Evolutionary conservation across 2,888 invertebrate genomes (phyloP), one percentile per base, ranked within the genome.

Genomic region (Blera fallax): DNA sequence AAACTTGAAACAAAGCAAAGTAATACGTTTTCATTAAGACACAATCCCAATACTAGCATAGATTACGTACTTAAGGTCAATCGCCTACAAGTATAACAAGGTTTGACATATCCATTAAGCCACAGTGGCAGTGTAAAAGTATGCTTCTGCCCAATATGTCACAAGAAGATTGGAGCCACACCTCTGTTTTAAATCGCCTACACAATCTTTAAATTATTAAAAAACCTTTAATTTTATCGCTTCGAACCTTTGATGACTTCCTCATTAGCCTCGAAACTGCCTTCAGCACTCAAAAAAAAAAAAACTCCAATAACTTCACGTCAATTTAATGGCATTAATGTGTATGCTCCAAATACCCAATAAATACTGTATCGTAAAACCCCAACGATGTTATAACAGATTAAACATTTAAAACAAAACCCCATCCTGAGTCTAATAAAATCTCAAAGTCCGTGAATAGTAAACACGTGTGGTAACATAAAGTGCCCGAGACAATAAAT

Each of bases 401-500:
- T 29, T 40, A 43, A 43, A 34, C 37, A 37, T 11, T 21, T n/a
- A 37, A 50, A 2, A 64, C 21, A 58, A 32, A 48, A 24, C 52
- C 4, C 32, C 48, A 32, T 3, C 29, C 64, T 3, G 14, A 52
- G 37, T 18, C 48, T 24, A 29, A 48, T 43, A 62, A 62, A 62
- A 62, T 24, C n/a, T 18, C 6, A 45, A 64, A 18, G n/a, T 6
- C 7, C 18, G 14, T 43, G n/a, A 62, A 62, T 27, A 43, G 14
- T 5, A 11, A n/a, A 43, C 60, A 43, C 60, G 43, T 40, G 37
- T 58, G 14, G 11, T 32, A 34, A n/a, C n/a, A n/a, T n/a, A n/a
- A 77, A 45, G 16, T n/a, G 37, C 32, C 10, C 74, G 37, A 48
- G 54, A 52, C 60, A 32, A 62, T 70, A 70, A 77, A 77, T 77